phyloP scores from a whole-genome alignment of 2,888 invertebrate species.

The Lissocephala sabroskyi region DNA sequence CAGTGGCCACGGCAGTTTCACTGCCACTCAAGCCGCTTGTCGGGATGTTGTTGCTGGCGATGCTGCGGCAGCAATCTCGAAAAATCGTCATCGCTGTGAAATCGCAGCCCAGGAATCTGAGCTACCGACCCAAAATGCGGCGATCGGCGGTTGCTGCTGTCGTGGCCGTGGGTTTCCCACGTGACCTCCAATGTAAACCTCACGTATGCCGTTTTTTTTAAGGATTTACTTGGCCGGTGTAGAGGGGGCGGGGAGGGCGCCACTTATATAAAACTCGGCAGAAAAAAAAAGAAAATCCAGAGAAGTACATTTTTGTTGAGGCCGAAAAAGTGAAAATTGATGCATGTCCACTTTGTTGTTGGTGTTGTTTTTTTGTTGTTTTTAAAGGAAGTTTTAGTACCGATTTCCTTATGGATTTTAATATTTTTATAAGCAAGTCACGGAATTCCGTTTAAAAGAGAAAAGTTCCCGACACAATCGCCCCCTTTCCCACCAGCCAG shows the following conservation, averaged over 20 bases:
- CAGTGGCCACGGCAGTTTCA: constrained; percentile 33
- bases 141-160: neutral
- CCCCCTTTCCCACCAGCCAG: no score
- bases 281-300: no score
- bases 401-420: constrained; percentile 61
- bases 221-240: constrained; percentile 39
- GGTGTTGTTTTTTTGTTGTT: neutral
- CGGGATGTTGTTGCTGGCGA: constrained; percentile 21
- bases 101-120: constrained; percentile 14
- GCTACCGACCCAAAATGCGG: neutral
- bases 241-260: constrained; percentile 12
- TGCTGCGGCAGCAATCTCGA: neutral
- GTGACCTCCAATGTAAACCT: constrained; percentile 61
- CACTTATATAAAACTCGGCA: constrained; percentile 55
- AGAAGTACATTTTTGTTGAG: neutral
- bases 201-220: constrained; percentile 40
- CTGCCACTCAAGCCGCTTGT: constrained; percentile 11
- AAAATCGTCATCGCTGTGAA: constrained; percentile 27
- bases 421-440: constrained; percentile 63
- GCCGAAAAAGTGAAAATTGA: constrained; percentile 54
- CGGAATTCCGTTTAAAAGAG: constrained; percentile 54
- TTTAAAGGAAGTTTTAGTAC: constrained; percentile 29
- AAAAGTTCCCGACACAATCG: neutral
- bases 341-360: constrained; percentile 29
- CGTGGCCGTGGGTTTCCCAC: constrained; percentile 27